Evolutionary conservation across 2,113 vertebrate genomes (phyloP), one percentile per base, ranked within the genome.

Genomic region (Cathartes aura): DNA sequence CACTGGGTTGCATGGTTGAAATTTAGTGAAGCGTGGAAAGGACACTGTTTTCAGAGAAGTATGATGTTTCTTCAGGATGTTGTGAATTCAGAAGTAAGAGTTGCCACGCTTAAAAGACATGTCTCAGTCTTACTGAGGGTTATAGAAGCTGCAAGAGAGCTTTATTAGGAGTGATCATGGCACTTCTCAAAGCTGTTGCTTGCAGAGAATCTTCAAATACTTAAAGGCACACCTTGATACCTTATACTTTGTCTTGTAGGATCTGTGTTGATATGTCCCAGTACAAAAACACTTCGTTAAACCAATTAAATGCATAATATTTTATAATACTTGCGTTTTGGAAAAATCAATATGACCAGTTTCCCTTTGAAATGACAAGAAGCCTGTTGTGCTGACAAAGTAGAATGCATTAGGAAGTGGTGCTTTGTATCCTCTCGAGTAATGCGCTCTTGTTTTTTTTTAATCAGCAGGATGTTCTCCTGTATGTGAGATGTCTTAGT

Each of bases 241-340:
- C 48, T 80, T 82, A 34, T 14, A 70, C 47, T 66, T 89, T 43
- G 60, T 55, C 59, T 71, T 60, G 40, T 42, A 63, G 67, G 26
- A 24, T 68, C 53, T 84, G 38, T 79, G 90, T 89, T 95, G 94
- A 50, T 83, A 24, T 21, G 47, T 43, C 47, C 45, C 45, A 13
- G 50, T 82, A 53, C 84, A 80, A 62, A 85, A 82, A 13, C 53
- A n/a, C 59, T 93, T 96, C 50, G 93, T 95, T 96, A 96, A 88
- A 66, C 53, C 89, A 93, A 91, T 95, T 96, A 82, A 79, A 83
- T 55, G 16, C 21, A 7, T 68, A 90, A 91, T 96, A 91, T 96
- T 96, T 92, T 94, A 73, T 96, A 89, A 95, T 96, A 72, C 56
- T 81, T 15, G 15, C 56, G 47, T 36, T 92, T 79, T 68, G 83